Conservation (phyloP, 2,888 invertebrate genomes). For the Oxycera nigricornis region DNA sequence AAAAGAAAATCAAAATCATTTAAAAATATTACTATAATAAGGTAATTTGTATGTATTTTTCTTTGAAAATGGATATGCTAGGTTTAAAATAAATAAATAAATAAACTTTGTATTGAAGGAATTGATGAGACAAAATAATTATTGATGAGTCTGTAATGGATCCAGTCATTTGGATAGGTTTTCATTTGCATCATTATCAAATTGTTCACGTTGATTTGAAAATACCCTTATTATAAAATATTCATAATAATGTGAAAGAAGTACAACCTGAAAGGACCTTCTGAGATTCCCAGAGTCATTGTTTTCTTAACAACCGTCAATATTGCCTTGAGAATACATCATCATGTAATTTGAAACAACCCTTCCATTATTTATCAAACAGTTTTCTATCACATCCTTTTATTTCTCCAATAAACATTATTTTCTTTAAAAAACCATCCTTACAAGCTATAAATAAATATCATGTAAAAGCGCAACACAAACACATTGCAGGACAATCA, state of each 20-base stretch:
- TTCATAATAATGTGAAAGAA: too few species aligned
- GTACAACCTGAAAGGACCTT: too few species aligned
- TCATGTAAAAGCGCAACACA: too few species aligned
- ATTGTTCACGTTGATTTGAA: not conserved
- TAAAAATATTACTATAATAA: not conserved
- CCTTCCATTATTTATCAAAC: too few species aligned
- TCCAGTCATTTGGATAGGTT: not conserved
- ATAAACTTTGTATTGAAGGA: not conserved
- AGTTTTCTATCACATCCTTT: not conserved
- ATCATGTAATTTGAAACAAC: too few species aligned
- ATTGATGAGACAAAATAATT: not conserved
- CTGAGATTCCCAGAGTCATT: too few species aligned
- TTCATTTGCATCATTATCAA: not conserved
- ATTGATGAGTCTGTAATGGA: not conserved
- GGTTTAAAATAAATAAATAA: not conserved
- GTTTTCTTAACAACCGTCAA: too few species aligned
- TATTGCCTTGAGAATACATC: too few species aligned
- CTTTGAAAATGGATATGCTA: not conserved
- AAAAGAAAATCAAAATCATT: not conserved
- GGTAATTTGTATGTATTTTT: not conserved
- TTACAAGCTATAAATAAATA: too few species aligned
- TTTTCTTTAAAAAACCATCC: too few species aligned
- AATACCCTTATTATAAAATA: too few species aligned
- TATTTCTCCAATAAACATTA: not conserved
- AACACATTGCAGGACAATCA: too few species aligned